These are phyloP conservation scores for Dryoscopus gambensis DNA, from an alignment of 2,113 vertebrate species.

Conservation along the genomic window DNA sequence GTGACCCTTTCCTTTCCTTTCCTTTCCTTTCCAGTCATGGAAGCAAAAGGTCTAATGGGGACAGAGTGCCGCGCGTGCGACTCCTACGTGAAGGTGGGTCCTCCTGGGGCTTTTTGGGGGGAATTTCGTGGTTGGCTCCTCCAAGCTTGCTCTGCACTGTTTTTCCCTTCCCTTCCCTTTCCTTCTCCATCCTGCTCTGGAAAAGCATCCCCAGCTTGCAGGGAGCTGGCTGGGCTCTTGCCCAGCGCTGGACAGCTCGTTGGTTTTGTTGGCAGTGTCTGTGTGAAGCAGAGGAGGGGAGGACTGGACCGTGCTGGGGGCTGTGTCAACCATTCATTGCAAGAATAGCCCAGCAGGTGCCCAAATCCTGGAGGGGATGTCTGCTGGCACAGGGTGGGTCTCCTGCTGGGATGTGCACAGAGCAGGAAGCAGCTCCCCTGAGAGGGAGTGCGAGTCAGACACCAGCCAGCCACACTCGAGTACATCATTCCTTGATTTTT, in stretches of 20 bases:
- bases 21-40: slow-evolving; percentile 76
- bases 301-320: background rate
- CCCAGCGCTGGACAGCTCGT: fast-evolving
- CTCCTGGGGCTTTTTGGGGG: background rate
- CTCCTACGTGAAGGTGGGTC: slow-evolving; percentile 82
- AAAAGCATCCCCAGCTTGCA: background rate
- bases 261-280: background rate
- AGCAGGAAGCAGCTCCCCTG: background rate
- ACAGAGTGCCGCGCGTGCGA: slow-evolving; percentile 59
- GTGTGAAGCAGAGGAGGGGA: background rate
- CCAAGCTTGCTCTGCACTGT: background rate
- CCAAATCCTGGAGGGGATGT: background rate
- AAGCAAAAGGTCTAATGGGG: slow-evolving; percentile 76
- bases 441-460: background rate
- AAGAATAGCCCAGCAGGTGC: background rate
- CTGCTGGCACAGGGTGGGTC: background rate
- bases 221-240: background rate
- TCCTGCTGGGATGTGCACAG: background rate
- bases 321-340: background rate
- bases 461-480: background rate
- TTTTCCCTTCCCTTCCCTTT: background rate
- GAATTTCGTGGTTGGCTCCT: background rate
- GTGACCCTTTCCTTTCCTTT: background rate
- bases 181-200: background rate
- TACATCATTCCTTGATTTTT: background rate